Evolutionary conservation across 2,113 vertebrate genomes (phyloP).

Genomic region (Neoarius graeffei): DNA sequence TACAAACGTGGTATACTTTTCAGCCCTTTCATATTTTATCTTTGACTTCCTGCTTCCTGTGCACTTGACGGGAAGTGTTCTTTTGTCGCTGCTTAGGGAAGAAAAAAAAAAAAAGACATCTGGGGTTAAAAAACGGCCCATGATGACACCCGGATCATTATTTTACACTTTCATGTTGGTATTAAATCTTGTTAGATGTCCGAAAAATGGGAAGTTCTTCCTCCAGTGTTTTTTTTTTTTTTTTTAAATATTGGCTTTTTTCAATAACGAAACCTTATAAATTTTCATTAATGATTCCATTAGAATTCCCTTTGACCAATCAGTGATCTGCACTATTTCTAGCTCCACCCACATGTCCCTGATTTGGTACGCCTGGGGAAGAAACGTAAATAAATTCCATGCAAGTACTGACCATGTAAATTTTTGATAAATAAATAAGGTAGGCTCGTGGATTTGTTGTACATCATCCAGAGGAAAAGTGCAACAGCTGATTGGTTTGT

Average conservation of each 20-base stretch:
- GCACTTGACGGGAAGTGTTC: neutral
- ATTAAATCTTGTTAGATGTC: neutral
- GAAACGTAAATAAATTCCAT: neutral
- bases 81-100: too few relatives aligned
- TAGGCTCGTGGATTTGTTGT: neutral
- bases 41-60: constrained; percentile 1
- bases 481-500: too few relatives aligned
- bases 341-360: neutral
- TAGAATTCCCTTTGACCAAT: neutral
- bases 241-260: too few relatives aligned
- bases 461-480: too few relatives aligned
- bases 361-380: neutral
- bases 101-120: neutral
- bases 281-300: neutral
- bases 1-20: constrained; percentile 2
- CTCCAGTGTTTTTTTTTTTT: too few relatives aligned
- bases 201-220: neutral
- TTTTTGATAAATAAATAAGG: neutral
- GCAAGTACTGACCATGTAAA: neutral
- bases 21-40: neutral
- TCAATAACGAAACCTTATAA: too few relatives aligned
- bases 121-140: neutral
- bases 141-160: neutral
- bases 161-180: neutral
- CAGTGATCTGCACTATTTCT: neutral